phyloP scores from a whole-genome alignment of 1,140 invertebrate species.

The Drosophila punjabiensis region DNA sequence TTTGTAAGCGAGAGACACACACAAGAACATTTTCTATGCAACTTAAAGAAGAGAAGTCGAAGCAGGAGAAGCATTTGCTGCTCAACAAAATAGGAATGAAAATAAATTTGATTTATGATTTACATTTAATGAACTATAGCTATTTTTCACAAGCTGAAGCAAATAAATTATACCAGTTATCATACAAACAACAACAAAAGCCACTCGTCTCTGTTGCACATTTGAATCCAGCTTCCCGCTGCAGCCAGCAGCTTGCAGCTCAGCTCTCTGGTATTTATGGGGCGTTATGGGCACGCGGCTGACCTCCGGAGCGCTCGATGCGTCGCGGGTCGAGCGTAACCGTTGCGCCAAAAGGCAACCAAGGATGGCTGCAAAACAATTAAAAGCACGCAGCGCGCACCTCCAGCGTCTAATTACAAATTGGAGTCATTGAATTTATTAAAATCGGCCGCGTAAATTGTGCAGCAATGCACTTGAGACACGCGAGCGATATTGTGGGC shows the following conservation, averaged over 20 bases:
- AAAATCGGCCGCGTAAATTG: constrained; percentile 75
- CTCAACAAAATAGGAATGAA: constrained; percentile 50
- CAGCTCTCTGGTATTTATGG: constrained; percentile 3
- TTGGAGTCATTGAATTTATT: constrained; percentile 84
- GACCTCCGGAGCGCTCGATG: constrained; percentile 59
- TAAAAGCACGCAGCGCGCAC: constrained; percentile 81
- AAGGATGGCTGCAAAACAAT: constrained; percentile 83
- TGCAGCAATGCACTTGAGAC: constrained; percentile 69
- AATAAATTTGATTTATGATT: constrained; percentile 73
- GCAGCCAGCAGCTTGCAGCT: neutral
- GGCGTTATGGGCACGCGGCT: constrained; percentile 58
- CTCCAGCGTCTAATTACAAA: constrained; percentile 83
- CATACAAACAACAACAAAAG: constrained; percentile 43
- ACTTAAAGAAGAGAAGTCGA: constrained; percentile 54
- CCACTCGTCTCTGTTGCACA: constrained; percentile 14
- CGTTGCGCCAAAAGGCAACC: constrained; percentile 83
- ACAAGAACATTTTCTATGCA: constrained; percentile 40
- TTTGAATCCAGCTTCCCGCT: constrained; percentile 3
- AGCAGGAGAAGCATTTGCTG: constrained; percentile 25
- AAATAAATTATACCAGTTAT: constrained; percentile 78
- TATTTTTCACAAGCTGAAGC: constrained; percentile 75
- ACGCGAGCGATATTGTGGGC: constrained; percentile 67
- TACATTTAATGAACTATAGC: constrained; percentile 75
- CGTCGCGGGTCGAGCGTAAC: constrained; percentile 77
- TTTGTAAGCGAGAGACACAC: constrained; percentile 45